Percentiles rank a stretch among this genome's conserved stretches.
Evolutionary conservation across 2,888 invertebrate species (phyloP).

Genomic region (Orthosia incerta): DNA sequence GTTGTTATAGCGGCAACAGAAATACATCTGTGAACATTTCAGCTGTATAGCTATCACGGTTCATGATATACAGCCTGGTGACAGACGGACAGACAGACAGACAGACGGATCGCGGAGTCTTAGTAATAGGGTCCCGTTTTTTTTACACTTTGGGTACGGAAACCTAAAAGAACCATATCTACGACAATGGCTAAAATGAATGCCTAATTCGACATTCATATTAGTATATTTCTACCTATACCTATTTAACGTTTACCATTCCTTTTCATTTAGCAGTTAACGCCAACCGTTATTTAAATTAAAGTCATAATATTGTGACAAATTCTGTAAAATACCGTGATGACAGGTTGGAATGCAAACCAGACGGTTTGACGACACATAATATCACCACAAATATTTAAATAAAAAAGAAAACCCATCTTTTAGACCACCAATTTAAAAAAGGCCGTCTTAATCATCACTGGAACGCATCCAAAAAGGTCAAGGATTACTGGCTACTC

Average conservation of each 20-base stretch:
- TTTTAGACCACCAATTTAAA: constrained; percentile 28
- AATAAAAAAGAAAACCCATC: constrained; percentile 13
- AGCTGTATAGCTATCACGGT: too few species aligned
- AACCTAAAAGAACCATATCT: too few species aligned
- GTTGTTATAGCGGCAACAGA: too few species aligned
- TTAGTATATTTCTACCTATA: neutral
- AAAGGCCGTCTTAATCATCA: constrained; percentile 56
- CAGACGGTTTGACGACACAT: constrained; percentile 40
- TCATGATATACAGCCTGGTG: too few species aligned
- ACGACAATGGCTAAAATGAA: neutral
- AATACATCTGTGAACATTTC: too few species aligned
- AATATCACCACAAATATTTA: constrained; percentile 22
- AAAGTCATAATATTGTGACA: neutral
- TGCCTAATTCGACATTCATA: neutral
- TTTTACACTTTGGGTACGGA: too few species aligned
- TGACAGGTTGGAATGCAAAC: constrained; percentile 20
- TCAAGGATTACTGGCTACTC: constrained; percentile 64
- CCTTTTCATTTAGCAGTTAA: neutral
- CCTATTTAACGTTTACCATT: neutral
- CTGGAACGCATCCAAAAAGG: constrained; percentile 67
- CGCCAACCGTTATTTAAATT: neutral
- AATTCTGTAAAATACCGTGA: constrained; percentile 17
- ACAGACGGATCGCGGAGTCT: too few species aligned
- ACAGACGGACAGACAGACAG: too few species aligned
- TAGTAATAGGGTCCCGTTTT: too few species aligned